Evolutionary conservation across 2,797 vertebrate genomes (phyloP).

Genomic region (Microcaecilia unicolor): DNA sequence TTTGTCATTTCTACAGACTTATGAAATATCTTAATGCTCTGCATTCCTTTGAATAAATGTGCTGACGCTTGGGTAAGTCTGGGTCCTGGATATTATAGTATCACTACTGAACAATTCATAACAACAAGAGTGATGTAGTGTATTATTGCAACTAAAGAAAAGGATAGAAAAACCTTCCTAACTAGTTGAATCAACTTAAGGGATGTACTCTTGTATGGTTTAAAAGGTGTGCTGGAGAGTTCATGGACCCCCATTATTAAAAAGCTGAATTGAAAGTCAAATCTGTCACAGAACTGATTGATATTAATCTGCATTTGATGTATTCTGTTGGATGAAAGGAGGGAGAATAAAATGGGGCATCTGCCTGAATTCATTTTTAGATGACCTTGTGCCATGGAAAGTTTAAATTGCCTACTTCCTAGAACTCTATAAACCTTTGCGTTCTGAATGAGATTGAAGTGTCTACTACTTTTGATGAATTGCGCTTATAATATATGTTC

Average conservation of each 20-base stretch:
- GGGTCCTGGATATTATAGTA: too few relatives aligned
- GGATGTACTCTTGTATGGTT: conserved; percentile 35
- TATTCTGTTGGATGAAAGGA: conserved; percentile 36
- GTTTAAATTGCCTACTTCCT: conserved; percentile 71
- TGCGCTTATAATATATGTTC: conserved; percentile 61
- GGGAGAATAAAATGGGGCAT: conserved; percentile 41
- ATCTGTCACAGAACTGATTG: conserved; percentile 43
- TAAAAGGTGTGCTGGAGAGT: conserved; percentile 25
- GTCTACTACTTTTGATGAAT: conserved; percentile 65
- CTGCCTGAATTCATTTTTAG: conserved; percentile 46
- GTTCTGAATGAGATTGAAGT: conserved; percentile 72
- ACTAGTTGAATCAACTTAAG: too few relatives aligned
- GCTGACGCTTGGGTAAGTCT: too few relatives aligned
- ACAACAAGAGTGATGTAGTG: too few relatives aligned
- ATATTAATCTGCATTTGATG: conserved; percentile 45
- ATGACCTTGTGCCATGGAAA: conserved; percentile 57
- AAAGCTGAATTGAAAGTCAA: conserved; percentile 48
- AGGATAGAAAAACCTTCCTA: too few relatives aligned
- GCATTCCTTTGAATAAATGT: too few relatives aligned
- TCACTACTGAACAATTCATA: too few relatives aligned
- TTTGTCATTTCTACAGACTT: too few relatives aligned
- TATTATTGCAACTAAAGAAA: too few relatives aligned
- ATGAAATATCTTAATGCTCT: too few relatives aligned
- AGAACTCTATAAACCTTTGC: conserved; percentile 67
- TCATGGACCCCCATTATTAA: conserved; percentile 36